A percentile compares a stretch with the other conserved stretches of the same genome.
These are phyloP conservation scores for Myiotriccus ornatus DNA, from an alignment of 2,797 vertebrate genomes.

Conservation along the genomic window DNA sequence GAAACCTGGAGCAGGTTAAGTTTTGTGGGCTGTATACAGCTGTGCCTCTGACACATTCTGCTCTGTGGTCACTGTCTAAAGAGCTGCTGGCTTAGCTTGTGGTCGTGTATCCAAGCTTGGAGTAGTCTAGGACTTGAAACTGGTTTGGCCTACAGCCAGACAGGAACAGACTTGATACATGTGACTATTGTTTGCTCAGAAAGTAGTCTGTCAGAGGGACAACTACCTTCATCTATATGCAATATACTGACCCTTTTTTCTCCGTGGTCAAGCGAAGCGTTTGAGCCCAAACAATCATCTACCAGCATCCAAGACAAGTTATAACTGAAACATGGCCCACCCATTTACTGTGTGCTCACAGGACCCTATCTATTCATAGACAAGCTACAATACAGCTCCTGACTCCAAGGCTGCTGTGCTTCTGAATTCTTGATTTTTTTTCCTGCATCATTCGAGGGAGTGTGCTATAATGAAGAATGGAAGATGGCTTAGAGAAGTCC, in stretches of 20 bases:
- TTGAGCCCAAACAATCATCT: neutral
- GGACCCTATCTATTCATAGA: neutral
- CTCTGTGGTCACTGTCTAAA: constrained; percentile 13
- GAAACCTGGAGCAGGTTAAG: neutral
- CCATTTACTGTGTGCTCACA: neutral
- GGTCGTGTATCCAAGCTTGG: neutral
- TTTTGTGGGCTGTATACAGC: neutral
- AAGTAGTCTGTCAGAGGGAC: neutral
- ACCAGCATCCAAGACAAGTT: neutral
- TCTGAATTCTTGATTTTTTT: neutral
- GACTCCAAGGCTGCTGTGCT: neutral
- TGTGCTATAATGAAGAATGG: neutral
- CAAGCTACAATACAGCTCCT: neutral
- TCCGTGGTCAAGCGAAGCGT: neutral
- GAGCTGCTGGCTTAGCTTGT: neutral
- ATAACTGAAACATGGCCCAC: neutral
- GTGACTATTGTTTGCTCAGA: neutral
- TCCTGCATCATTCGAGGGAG: neutral
- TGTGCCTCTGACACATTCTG: constrained; percentile 5
- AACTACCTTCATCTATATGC: neutral
- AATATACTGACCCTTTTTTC: neutral
- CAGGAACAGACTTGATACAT: neutral
- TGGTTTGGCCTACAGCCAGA: neutral
- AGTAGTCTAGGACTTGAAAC: constrained; percentile 18
- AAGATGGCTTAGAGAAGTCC: neutral